Evolutionary conservation across 2,113 vertebrate genomes (phyloP).

Genomic region (Callopanchax toddi): DNA sequence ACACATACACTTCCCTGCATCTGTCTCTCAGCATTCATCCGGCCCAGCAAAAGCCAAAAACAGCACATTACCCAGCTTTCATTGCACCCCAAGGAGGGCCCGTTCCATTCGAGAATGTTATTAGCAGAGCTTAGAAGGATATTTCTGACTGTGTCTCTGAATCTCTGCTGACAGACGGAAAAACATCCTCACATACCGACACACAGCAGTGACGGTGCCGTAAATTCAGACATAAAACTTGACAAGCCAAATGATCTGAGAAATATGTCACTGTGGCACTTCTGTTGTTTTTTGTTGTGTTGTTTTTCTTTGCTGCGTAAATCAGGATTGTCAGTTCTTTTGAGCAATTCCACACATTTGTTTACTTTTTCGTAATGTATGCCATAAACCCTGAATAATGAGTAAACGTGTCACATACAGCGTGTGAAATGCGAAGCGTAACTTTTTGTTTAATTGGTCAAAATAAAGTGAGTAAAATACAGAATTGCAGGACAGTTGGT

Average conservation of each 20-base stretch:
- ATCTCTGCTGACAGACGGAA: constrained; percentile 47
- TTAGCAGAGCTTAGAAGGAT: constrained; percentile 58
- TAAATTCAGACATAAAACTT: constrained; percentile 5
- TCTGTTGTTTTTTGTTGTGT: not conserved
- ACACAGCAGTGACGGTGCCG: constrained; percentile 16
- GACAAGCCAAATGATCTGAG: constrained; percentile 4
- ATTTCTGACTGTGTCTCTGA: constrained; percentile 59
- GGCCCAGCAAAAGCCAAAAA: constrained; percentile 48
- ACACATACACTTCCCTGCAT: constrained; percentile 35
- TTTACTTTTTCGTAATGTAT: too few species aligned
- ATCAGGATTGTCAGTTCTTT: not conserved
- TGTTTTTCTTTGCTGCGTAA: not conserved
- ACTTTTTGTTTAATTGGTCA: too few species aligned
- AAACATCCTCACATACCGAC: constrained; percentile 42
- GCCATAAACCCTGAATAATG: too few species aligned
- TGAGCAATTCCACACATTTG: not conserved
- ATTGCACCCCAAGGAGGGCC: constrained; percentile 59
- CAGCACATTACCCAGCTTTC: constrained; percentile 63
- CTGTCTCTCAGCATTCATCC: constrained; percentile 46
- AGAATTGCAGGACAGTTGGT: not conserved
- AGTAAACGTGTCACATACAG: too few species aligned
- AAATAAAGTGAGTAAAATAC: too few species aligned
- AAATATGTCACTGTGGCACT: not conserved
- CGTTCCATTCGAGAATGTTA: constrained; percentile 47
- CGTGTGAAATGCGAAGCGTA: too few species aligned